These are phyloP conservation scores for Pogonognathellus flavescens DNA, from an alignment of 1,140 invertebrate genomes.

Conservation along the genomic window DNA sequence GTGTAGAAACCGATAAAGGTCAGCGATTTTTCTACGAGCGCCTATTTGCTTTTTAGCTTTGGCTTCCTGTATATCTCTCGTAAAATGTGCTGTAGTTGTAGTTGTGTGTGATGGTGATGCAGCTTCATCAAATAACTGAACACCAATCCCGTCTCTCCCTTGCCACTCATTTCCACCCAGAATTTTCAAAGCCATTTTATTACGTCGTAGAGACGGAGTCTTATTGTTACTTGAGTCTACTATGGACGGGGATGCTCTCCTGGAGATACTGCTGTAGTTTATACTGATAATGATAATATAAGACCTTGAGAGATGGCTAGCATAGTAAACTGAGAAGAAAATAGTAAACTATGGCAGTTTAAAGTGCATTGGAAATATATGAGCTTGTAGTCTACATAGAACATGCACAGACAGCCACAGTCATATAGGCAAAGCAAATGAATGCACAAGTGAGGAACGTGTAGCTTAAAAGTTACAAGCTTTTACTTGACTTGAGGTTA, in stretches of 20 bases:
- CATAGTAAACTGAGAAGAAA: background rate
- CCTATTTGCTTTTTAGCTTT: background rate
- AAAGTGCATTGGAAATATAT: slow-evolving; percentile 24
- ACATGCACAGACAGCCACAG: too few species aligned
- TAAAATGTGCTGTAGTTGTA: background rate
- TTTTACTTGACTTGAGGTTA: background rate
- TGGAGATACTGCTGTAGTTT: background rate
- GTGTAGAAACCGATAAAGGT: slow-evolving; percentile 10
- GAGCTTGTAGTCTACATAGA: too few species aligned
- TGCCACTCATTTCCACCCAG: slow-evolving; percentile 11
- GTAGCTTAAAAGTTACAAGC: background rate
- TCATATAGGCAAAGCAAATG: background rate
- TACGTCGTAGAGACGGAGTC: background rate
- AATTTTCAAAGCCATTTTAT: slow-evolving; percentile 27
- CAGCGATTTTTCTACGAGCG: slow-evolving; percentile 8
- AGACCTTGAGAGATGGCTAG: background rate
- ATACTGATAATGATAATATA: background rate
- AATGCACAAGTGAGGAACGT: background rate
- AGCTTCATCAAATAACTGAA: background rate
- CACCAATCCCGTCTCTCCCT: background rate
- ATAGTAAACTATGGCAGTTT: slow-evolving; percentile 27
- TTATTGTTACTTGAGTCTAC: background rate
- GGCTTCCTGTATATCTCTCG: background rate
- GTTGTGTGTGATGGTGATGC: background rate
- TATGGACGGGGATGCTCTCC: background rate